phyloP scores from a whole-genome alignment of 2,888 invertebrate species.

The Villa cingulata region DNA sequence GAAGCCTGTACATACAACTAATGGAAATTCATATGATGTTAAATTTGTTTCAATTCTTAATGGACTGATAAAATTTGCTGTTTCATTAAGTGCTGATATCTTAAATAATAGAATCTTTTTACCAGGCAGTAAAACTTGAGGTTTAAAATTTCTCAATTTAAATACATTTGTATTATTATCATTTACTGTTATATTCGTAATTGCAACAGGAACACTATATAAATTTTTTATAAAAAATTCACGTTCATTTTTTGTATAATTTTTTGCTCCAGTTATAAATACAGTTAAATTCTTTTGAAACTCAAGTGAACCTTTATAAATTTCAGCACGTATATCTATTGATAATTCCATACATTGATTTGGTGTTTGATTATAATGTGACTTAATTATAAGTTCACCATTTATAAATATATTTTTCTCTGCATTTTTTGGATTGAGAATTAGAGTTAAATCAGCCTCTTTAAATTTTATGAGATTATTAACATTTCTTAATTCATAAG shows the following conservation, averaged over 20 bases:
- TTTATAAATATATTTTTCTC: slow-evolving; percentile 21
- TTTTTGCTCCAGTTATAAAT: slow-evolving; percentile 23
- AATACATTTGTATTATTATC: slow-evolving; percentile 46
- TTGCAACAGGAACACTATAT: slow-evolving; percentile 56
- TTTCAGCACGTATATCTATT: slow-evolving; percentile 27
- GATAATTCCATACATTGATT: slow-evolving; percentile 10
- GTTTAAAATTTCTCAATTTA: slow-evolving; percentile 37
- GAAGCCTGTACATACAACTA: slow-evolving; percentile 38
- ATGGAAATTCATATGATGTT: slow-evolving; percentile 36
- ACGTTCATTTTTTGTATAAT: slow-evolving; percentile 34
- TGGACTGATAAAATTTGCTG: slow-evolving; percentile 21
- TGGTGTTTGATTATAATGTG: slow-evolving; percentile 11
- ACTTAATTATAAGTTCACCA: slow-evolving; percentile 22
- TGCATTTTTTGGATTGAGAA: slow-evolving; percentile 25
- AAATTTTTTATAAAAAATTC: slow-evolving; percentile 54
- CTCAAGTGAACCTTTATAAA: slow-evolving; percentile 28
- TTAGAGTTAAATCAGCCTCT: slow-evolving; percentile 21
- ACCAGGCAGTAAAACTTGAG: slow-evolving; percentile 11
- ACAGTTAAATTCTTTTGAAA: slow-evolving; percentile 26
- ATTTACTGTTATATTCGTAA: slow-evolving; percentile 56
- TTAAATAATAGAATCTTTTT: slow-evolving; percentile 15
- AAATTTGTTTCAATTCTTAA: slow-evolving; percentile 40
- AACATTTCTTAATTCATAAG: slow-evolving; percentile 16
- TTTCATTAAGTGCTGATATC: slow-evolving; percentile 23
- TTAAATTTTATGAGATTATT: slow-evolving; percentile 14